These are phyloP conservation scores for Crotophaga sulcirostris DNA, from an alignment of 2,113 vertebrate genomes.

Conservation along the genomic window DNA sequence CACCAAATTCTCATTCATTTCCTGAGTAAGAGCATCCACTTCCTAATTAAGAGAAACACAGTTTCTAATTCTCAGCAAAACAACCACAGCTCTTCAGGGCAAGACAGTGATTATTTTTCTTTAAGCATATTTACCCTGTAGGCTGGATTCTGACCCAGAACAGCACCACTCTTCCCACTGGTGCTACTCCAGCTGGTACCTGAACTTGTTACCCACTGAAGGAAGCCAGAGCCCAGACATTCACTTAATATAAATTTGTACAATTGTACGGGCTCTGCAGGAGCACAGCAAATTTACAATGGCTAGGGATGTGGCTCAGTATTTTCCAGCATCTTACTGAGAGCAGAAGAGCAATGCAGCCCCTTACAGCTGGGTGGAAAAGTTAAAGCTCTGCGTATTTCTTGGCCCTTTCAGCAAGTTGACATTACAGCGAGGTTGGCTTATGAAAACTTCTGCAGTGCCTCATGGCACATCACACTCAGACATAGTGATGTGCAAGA, in stretches of 20 bases:
- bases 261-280: neutral
- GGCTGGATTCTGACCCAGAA: neutral
- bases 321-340: neutral
- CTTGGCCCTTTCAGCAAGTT: neutral
- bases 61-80: neutral
- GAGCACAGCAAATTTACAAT: fast-evolving
- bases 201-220: neutral
- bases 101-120: neutral
- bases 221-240: neutral
- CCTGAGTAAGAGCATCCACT: neutral
- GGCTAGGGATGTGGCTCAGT: neutral
- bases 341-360: neutral
- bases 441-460: neutral
- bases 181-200: neutral
- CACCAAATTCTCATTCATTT: neutral
- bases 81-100: neutral
- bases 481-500: fast-evolving
- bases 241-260: neutral
- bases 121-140: neutral
- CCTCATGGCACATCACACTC: neutral
- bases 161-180: neutral
- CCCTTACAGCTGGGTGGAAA: neutral
- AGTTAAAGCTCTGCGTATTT: neutral
- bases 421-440: neutral
- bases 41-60: neutral